Percentiles rank a stretch among this genome's conserved stretches.
These are phyloP conservation scores for Scortum barcoo DNA, from an alignment of 2,113 vertebrate genomes.

Conservation along the genomic window DNA sequence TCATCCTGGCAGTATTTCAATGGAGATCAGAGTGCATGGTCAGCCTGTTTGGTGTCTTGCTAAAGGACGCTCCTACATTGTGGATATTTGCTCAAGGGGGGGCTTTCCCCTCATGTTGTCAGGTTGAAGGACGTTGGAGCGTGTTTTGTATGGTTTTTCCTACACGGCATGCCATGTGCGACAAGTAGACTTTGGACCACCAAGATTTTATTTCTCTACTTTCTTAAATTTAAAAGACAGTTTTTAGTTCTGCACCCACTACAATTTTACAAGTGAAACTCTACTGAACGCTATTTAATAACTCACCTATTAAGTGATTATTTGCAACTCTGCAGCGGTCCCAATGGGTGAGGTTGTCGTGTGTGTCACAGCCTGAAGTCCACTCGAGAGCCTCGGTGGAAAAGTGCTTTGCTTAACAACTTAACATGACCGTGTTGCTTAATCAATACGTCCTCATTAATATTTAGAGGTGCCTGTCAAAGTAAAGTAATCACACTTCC, in stretches of 20 bases:
- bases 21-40: conserved; percentile 3
- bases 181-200: conserved; percentile 51
- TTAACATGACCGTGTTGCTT: conserved; percentile 7
- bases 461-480: conserved; percentile 32
- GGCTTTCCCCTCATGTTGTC: conserved; percentile 4
- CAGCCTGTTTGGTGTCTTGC: background rate
- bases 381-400: background rate
- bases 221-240: background rate
- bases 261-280: background rate
- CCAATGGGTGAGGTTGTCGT: background rate
- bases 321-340: conserved; percentile 25
- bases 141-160: conserved; percentile 22
- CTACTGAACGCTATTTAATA: conserved; percentile 51
- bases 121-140: conserved; percentile 48
- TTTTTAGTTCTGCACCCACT: too few relatives aligned
- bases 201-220: background rate
- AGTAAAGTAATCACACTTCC: conserved; percentile 21
- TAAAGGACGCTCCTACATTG: background rate
- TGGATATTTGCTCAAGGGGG: conserved; percentile 34
- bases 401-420: conserved; percentile 32
- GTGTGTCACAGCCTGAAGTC: conserved; percentile 19
- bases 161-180: background rate
- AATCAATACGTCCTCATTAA: conserved; percentile 44
- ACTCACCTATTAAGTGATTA: conserved; percentile 53
- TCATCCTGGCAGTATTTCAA: background rate